Evolutionary conservation across 2,888 invertebrate species (phyloP).

Genomic region (Lithodes maja): DNA sequence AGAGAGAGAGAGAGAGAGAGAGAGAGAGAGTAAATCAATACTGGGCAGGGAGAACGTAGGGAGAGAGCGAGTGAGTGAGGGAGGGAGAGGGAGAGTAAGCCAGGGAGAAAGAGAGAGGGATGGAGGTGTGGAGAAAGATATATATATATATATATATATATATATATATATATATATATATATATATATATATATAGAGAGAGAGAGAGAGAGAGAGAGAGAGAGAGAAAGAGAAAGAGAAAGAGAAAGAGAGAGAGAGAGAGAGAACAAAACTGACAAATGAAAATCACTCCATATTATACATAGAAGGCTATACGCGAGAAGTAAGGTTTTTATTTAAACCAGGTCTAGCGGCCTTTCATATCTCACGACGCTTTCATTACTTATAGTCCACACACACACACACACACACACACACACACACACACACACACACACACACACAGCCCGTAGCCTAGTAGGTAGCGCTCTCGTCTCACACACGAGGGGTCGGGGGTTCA

Average conservation of each 20-base stretch:
- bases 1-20: neutral
- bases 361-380: too few relatives aligned
- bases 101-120: neutral
- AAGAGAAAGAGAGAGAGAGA: constrained; percentile 33
- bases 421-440: too few relatives aligned
- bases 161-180: neutral
- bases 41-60: neutral
- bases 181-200: neutral
- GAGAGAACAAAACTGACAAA: constrained; percentile 18
- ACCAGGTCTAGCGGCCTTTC: too few relatives aligned
- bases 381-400: too few relatives aligned
- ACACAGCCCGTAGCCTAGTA: too few relatives aligned
- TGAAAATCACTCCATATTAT: neutral
- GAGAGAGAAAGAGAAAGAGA: neutral
- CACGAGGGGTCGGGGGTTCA: too few relatives aligned
- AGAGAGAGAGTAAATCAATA: too few relatives aligned
- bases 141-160: neutral
- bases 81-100: constrained; percentile 24
- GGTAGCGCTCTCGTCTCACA: too few relatives aligned
- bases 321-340: neutral
- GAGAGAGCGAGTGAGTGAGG: neutral
- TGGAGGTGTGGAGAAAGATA: neutral
- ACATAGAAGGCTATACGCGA: neutral
- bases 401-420: too few relatives aligned
- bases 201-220: constrained; percentile 10